Evolutionary conservation across 1,140 invertebrate species (phyloP), one percentile per base, ranked within the genome.

Genomic region (Brachionus paranguensis): DNA sequence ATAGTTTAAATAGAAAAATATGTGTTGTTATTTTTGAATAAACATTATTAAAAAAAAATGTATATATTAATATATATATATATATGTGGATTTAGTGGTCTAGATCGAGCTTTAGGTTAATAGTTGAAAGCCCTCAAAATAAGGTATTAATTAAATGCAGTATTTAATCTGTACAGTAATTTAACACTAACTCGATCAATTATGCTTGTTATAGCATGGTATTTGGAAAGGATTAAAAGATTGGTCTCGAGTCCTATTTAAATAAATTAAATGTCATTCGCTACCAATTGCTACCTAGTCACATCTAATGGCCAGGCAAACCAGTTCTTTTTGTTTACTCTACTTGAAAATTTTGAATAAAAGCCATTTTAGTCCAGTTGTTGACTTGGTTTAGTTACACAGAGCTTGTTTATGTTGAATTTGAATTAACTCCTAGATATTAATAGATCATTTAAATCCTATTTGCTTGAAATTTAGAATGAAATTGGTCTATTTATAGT

Each of bases 131-230:
- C 33, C 33, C 33, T 41, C 29, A 11, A 72, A 41, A 72, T 72
- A 72, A 37, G 37, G 68, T 72, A 72, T 72, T 72, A 72, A 72
- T 72, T 43, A 43, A 72, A 72, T 72, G 33, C 41, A 72, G 68
- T 43, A 37, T 68, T 68, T 33, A 68, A 33, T 33, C 68, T 47
- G 47, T 47, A 76, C 72, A 76, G 43, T 76, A 76, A 76, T 50
- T 50, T 76, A 76, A 76, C 72, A 76, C 72, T 76, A 50, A 76
- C 45, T 76, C 45, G 43, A 76, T 76, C 45, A 76, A 50, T 76
- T 76, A 76, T 47, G 27, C 47, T 60, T 60, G 53, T 60, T 60
- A 20, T 60, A 60, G 53, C 20, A 20, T 60, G 53, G 53, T 60
- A 60, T 60, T 60, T 60, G 53, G 53, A 43, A 74, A 74, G 70